Conservation (phyloP, 2,888 invertebrate genomes). For the Pachymerium ferrugineum region DNA sequence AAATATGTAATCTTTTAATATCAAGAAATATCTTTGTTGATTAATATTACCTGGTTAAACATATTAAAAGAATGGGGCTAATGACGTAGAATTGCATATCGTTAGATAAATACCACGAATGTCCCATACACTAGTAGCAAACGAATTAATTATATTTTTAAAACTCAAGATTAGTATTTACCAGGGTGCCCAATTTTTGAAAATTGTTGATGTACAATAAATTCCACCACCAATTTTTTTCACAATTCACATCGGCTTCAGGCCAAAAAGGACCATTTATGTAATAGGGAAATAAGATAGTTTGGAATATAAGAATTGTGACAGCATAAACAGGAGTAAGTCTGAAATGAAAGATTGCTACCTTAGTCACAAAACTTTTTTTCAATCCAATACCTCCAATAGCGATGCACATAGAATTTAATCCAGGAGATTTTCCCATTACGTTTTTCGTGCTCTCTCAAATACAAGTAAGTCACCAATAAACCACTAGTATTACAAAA, state of each 20-base stretch:
- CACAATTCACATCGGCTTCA: not conserved
- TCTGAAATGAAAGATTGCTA: not conserved
- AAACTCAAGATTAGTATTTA: not conserved
- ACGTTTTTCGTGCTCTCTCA: not conserved
- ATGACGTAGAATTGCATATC: not conserved
- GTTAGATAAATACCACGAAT: not conserved
- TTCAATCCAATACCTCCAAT: not conserved
- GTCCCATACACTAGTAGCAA: not conserved
- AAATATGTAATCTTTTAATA: not conserved
- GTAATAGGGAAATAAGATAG: not conserved
- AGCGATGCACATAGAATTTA: not conserved
- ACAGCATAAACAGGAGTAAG: slow-evolving; percentile 27
- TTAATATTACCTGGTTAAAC: not conserved
- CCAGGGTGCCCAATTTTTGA: not conserved
- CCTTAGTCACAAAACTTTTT: not conserved
- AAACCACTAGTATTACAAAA: not conserved
- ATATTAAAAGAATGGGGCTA: not conserved
- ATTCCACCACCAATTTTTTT: slow-evolving; percentile 14
- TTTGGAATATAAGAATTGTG: not conserved
- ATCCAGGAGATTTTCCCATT: slow-evolving; percentile 15
- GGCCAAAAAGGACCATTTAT: slow-evolving; percentile 20
- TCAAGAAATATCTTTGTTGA: not conserved
- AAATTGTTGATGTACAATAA: slow-evolving; percentile 29
- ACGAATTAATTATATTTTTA: too few species aligned
- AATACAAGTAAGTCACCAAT: slow-evolving; percentile 9